Evolutionary conservation across 2,888 invertebrate genomes (phyloP).

Genomic region (Yponomeuta plumbellus): DNA sequence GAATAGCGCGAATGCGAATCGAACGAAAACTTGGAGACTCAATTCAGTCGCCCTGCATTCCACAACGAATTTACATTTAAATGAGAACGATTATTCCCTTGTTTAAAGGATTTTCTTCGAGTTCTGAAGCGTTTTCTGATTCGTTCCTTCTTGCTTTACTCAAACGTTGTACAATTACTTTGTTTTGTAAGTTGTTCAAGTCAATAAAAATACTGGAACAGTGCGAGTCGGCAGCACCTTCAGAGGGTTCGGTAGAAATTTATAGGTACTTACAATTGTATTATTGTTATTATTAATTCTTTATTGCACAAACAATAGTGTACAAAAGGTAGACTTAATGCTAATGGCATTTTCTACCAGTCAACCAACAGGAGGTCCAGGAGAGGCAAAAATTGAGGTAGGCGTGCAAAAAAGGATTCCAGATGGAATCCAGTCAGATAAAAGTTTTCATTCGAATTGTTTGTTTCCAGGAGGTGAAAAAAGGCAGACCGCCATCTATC

Average conservation of each 20-base stretch:
- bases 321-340: too few relatives aligned
- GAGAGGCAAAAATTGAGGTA: too few relatives aligned
- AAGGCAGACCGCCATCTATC: not conserved
- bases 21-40: conserved; percentile 47
- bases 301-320: too few relatives aligned
- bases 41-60: conserved; percentile 48
- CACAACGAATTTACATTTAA: conserved; percentile 57
- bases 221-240: too few relatives aligned
- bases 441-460: not conserved
- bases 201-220: not conserved
- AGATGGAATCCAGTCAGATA: not conserved
- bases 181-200: not conserved
- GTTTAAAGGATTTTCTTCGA: conserved; percentile 52
- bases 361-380: too few relatives aligned
- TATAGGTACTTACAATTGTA: too few relatives aligned
- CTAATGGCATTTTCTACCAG: too few relatives aligned
- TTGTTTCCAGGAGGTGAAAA: not conserved
- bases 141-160: not conserved
- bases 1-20: conserved; percentile 45
- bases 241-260: too few relatives aligned
- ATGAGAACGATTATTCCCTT: conserved; percentile 63
- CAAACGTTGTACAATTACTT: conserved; percentile 2
- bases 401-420: too few relatives aligned
- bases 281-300: too few relatives aligned
- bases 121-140: conserved; percentile 43